Base-by-base conservation (phyloP, 1,140 invertebrate genomes). In the Zaprionus gabonicus region DNA sequence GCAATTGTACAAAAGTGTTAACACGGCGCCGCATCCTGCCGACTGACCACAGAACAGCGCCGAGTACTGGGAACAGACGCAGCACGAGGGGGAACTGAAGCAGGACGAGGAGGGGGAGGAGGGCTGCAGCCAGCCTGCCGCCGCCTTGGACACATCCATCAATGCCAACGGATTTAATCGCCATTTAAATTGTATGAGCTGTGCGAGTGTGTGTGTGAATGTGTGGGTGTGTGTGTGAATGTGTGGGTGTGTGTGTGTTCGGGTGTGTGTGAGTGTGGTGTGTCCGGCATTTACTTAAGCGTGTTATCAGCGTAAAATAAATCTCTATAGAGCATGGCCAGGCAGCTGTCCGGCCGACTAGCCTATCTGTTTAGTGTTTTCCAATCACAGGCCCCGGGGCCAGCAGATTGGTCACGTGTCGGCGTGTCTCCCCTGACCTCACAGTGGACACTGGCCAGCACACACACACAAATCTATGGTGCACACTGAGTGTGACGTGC, bases 81-180 rank as follows among this genome's bases (percentile, higher is more conserved):
- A 25, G 20, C 17, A 38, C 27, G 20, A 41, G 36, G 41, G 62
- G 65, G 25, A 17, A 56, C 20, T 60, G 49, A 44, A 58, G 31
- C 44, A 64, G 49, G 62, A 36, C 53, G 58, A 55, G 28, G 27
- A 23, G 31, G 41, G 17, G 56, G 41, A 25, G 56, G 23, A 34
- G 20, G 62, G 13, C 20, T 23, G 46, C 46, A 51, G 46, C 46
- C 46, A 58, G 57, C 36, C 74, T 38, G 38, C 25, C 68, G 62
- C 67, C 79, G 72, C 87, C 85, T 88, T 82, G 81, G 79, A 84
- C 88, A 82, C 88, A 91, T 91, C 88, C 88, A 91, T 91, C 88
- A 91, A 88, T 91, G 88, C 84, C 88, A 91, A 74, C 79, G 73
- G 84, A 88, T 91, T 91, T 91, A 91, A 91, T 91, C 88, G 88